A percentile compares a stretch with the other conserved stretches of the same genome.
Conservation (phyloP, 1,140 invertebrate genomes). For the Branchinecta lindahli region DNA sequence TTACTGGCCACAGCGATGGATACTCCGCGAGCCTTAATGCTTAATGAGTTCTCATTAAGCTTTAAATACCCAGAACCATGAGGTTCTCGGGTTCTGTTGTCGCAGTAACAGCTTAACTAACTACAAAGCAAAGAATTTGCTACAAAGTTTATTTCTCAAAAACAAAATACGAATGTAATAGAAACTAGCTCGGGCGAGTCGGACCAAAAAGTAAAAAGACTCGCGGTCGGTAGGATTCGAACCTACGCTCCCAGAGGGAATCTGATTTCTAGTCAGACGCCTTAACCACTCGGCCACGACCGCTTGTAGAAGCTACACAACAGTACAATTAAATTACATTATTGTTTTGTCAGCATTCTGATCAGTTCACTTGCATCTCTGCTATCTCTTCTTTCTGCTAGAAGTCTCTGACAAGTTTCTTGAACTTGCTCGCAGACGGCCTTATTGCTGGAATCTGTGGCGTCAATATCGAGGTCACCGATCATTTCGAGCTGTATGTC, state of each 20-base stretch:
- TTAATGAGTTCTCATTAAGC: no score
- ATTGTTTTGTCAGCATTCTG: neutral
- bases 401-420: neutral
- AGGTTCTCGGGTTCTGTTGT: no score
- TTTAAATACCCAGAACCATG: no score
- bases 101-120: no score
- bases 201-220: conserved; percentile 18
- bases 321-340: neutral
- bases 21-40: no score
- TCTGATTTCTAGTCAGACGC: conserved; percentile 70
- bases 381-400: neutral
- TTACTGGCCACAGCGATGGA: no score
- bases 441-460: neutral
- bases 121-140: no score
- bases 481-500: conserved; percentile 3
- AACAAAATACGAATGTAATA: no score
- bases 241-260: conserved; percentile 69
- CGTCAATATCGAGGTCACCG: neutral
- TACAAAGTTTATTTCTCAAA: no score
- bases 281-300: conserved; percentile 70
- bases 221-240: conserved; percentile 67
- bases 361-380: neutral
- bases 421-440: neutral
- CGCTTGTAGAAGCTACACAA: conserved; percentile 30
- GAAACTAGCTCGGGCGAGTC: no score